Evolutionary conservation across 2,797 vertebrate species (phyloP).

Genomic region (Onychomys arenicola): DNA sequence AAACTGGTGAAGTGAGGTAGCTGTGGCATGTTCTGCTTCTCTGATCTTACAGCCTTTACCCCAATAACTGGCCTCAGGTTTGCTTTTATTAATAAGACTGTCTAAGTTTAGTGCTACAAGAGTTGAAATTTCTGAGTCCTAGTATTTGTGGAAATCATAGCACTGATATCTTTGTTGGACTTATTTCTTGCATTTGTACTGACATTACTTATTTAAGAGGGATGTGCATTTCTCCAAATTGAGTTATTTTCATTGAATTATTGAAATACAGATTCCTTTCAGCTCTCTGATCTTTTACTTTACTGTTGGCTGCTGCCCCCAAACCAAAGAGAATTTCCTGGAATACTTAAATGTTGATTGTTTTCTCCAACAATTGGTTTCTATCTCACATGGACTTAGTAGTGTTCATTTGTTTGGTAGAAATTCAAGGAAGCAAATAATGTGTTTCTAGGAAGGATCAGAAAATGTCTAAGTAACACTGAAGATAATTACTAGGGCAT

Average conservation of each 20-base stretch:
- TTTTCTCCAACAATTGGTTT: not conserved
- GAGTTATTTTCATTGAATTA: constrained; percentile 20
- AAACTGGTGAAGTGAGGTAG: too few species aligned
- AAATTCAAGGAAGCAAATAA: constrained; percentile 17
- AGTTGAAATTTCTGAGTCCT: not conserved
- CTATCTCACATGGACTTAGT: not conserved
- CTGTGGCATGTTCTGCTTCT: too few species aligned
- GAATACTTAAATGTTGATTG: not conserved
- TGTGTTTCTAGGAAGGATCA: not conserved
- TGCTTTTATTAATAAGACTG: too few species aligned
- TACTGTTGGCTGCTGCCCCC: not conserved
- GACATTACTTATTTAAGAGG: not conserved
- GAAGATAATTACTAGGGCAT: not conserved
- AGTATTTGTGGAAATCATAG: not conserved
- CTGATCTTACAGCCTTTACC: too few species aligned
- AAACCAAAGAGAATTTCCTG: not conserved
- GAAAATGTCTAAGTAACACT: not conserved
- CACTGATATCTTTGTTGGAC: not conserved
- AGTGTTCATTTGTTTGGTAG: not conserved
- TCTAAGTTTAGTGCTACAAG: too few species aligned
- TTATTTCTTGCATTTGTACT: constrained; percentile 13
- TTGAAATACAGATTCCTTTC: not conserved
- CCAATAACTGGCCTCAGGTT: too few species aligned
- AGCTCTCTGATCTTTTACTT: not conserved
- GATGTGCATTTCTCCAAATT: not conserved